Evolutionary conservation across 1,140 invertebrate species (phyloP).

Genomic region (Steinernema feltiae): DNA sequence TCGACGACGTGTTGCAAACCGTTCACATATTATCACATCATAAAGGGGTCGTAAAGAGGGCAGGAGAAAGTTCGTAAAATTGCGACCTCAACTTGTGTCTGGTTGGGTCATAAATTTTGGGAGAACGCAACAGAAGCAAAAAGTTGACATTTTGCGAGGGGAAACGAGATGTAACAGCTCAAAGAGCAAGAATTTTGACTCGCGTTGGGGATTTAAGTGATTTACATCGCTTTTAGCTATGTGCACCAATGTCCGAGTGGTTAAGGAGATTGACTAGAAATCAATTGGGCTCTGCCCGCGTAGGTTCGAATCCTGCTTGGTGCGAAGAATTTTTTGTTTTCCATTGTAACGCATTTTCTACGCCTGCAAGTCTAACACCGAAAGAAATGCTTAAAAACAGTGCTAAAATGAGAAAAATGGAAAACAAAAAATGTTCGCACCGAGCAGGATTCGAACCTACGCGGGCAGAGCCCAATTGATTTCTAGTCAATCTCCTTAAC

Average conservation of each 20-base stretch:
- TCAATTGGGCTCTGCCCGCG: slow-evolving; percentile 31
- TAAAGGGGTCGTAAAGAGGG: neutral
- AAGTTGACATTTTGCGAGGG: neutral
- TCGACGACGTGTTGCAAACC: slow-evolving; percentile 12
- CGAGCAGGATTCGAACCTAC: slow-evolving; percentile 34
- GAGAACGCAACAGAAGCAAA: neutral
- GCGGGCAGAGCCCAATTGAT: slow-evolving; percentile 35
- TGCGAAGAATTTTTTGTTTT: neutral
- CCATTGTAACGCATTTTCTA: neutral
- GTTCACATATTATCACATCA: slow-evolving; percentile 15
- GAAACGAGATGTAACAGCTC: neutral
- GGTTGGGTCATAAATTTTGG: neutral
- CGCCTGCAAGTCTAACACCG: neutral
- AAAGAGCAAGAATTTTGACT: neutral
- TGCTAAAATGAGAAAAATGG: neutral
- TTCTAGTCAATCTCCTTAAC: slow-evolving; percentile 33
- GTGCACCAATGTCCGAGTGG: slow-evolving; percentile 29
- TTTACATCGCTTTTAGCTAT: neutral
- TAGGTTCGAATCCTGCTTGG: slow-evolving; percentile 31
- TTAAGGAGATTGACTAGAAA: slow-evolving; percentile 30
- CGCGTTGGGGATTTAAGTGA: neutral
- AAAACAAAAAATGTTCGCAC: slow-evolving; percentile 15
- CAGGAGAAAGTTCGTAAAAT: slow-evolving; percentile 1
- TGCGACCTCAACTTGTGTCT: neutral
- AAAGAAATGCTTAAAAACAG: neutral